phyloP scores from a whole-genome alignment of 2,888 invertebrate species.

The Perdita meconis region DNA sequence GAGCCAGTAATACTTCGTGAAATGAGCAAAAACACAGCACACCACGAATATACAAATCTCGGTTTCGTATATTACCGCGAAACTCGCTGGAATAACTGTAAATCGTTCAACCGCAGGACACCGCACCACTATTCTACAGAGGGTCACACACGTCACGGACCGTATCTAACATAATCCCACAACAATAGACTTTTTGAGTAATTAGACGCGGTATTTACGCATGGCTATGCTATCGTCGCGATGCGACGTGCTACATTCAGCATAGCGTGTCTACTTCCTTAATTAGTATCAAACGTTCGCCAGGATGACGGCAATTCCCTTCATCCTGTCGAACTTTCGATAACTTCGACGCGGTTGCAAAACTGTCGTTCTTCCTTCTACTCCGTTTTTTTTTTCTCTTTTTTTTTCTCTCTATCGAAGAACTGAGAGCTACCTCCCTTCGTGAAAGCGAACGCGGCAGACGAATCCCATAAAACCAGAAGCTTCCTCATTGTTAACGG shows the following conservation, averaged over 20 bases:
- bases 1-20: too few species aligned
- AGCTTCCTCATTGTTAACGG: neutral
- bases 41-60: neutral
- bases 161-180: conserved; percentile 25
- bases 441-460: too few species aligned
- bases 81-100: conserved; percentile 24
- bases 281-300: conserved; percentile 30
- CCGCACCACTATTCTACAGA: neutral
- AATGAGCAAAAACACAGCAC: neutral
- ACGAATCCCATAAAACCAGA: too few species aligned
- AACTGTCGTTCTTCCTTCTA: too few species aligned
- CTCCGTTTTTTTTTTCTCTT: too few species aligned
- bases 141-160: neutral
- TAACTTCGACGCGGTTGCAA: too few species aligned
- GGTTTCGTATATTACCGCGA: too few species aligned
- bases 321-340: neutral
- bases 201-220: conserved; percentile 41
- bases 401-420: too few species aligned
- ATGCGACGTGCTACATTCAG: conserved; percentile 44
- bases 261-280: conserved; percentile 52
- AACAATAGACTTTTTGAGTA: conserved; percentile 42
- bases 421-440: too few species aligned
- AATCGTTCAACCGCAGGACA: conserved; percentile 15
- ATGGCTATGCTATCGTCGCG: conserved; percentile 45
- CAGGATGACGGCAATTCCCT: too few species aligned